phyloP scores from a whole-genome alignment of 1,140 invertebrate genomes.

The Tetramorium simillimum region DNA sequence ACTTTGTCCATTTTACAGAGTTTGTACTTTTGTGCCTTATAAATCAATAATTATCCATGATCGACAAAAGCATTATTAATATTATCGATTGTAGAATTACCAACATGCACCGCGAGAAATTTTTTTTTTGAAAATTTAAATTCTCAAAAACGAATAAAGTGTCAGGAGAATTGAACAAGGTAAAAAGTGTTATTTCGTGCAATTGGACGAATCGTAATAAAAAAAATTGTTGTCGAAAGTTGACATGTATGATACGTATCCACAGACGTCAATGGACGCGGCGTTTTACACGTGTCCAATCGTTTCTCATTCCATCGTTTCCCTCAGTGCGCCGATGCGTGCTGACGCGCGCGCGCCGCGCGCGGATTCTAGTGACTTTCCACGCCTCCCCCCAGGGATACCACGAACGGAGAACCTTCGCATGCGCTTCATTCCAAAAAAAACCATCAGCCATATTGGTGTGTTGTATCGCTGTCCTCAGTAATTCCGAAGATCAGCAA shows the following conservation, averaged over 20 bases:
- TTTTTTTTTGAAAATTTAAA: too few relatives aligned
- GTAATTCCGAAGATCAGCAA: conserved; percentile 83
- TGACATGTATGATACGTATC: not conserved
- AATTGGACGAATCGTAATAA: not conserved
- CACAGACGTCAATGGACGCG: not conserved
- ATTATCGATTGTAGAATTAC: not conserved
- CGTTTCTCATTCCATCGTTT: not conserved
- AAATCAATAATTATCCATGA: not conserved
- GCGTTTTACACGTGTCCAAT: conserved; percentile 14
- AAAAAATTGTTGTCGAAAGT: not conserved
- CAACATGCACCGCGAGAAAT: not conserved
- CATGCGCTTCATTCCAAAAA: conserved; percentile 78
- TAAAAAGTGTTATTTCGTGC: not conserved
- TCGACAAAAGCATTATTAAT: not conserved
- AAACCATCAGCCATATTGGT: conserved; percentile 85
- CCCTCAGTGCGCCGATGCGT: not conserved
- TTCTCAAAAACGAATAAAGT: not conserved
- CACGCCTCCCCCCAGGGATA: conserved; percentile 30
- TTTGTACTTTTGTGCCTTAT: not conserved
- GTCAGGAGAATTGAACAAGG: not conserved
- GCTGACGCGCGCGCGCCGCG: not conserved
- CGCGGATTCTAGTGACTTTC: conserved; percentile 65
- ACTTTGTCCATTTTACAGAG: too few relatives aligned
- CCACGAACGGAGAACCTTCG: conserved; percentile 50
- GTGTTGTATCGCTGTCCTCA: conserved; percentile 85